Percentiles rank a stretch among this genome's conserved stretches.
phyloP scores from a whole-genome alignment of 1,140 invertebrate genomes.

The Whitmania pigra region DNA sequence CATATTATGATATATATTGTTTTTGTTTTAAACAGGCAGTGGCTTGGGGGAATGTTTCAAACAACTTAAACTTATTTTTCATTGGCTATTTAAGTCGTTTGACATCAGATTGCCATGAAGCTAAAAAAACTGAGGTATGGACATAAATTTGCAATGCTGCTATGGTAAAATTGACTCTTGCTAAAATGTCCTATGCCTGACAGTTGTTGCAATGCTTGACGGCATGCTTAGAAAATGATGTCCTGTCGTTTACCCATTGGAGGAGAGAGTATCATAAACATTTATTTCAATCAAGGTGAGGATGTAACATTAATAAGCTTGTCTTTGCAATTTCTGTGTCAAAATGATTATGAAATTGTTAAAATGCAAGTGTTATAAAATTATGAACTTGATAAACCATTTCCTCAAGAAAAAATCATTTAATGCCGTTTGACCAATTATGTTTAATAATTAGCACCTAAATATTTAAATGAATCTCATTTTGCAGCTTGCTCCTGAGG shows the following conservation, averaged over 20 bases:
- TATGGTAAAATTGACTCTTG: neutral
- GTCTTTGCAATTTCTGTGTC: neutral
- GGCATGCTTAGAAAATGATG: conserved; percentile 35
- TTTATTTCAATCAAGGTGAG: conserved; percentile 37
- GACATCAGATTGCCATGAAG: neutral
- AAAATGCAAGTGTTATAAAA: neutral
- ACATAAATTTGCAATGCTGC: neutral
- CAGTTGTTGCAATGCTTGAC: conserved; percentile 36
- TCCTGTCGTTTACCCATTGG: conserved; percentile 39
- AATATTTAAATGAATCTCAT: too few species aligned
- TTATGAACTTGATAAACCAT: neutral
- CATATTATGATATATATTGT: too few species aligned
- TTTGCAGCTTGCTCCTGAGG: too few species aligned
- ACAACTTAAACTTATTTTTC: neutral
- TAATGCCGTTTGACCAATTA: neutral
- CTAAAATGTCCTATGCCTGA: neutral
- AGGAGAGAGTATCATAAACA: conserved; percentile 39
- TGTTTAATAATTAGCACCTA: too few species aligned
- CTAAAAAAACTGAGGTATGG: neutral
- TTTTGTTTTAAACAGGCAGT: conserved; percentile 1
- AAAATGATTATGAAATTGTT: neutral
- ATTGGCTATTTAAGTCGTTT: conserved; percentile 6
- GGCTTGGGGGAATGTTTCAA: conserved; percentile 7
- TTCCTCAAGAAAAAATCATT: neutral
- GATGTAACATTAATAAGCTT: neutral